Evolutionary conservation across 2,113 vertebrate species (phyloP).

Genomic region (Petromus typicus): DNA sequence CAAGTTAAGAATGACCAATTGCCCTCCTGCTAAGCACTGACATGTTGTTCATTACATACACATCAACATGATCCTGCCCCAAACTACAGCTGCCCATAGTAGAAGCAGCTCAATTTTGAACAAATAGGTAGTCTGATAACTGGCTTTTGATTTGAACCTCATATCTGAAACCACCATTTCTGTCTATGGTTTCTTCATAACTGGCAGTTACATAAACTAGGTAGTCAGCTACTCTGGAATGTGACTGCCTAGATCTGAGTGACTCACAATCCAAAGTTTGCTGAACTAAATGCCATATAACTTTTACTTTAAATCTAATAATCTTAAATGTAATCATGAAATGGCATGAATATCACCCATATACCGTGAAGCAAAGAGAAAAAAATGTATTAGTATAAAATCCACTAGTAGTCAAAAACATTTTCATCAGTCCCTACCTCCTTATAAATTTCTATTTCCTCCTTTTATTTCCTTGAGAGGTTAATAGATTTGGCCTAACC

Average conservation of each 20-base stretch:
- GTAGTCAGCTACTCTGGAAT: background rate
- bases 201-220: background rate
- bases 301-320: background rate
- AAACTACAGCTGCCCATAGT: background rate
- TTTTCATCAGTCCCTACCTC: conserved; percentile 1
- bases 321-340: conserved; percentile 35
- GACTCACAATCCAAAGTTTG: background rate
- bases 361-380: background rate
- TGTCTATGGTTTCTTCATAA: conserved; percentile 19
- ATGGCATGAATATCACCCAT: background rate
- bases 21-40: background rate
- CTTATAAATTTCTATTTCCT: conserved; percentile 50
- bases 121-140: background rate
- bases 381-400: conserved; percentile 28
- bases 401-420: conserved; percentile 23
- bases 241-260: background rate
- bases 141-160: conserved; percentile 10
- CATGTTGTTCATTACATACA: background rate
- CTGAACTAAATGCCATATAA: background rate
- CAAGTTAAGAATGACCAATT: conserved; percentile 39
- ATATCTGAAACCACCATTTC: conserved; percentile 18
- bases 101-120: background rate
- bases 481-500: background rate
- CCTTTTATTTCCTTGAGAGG: conserved; percentile 44
- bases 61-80: background rate